phyloP scores from a whole-genome alignment of 1,140 invertebrate species.

The Choristoneura fumiferana region DNA sequence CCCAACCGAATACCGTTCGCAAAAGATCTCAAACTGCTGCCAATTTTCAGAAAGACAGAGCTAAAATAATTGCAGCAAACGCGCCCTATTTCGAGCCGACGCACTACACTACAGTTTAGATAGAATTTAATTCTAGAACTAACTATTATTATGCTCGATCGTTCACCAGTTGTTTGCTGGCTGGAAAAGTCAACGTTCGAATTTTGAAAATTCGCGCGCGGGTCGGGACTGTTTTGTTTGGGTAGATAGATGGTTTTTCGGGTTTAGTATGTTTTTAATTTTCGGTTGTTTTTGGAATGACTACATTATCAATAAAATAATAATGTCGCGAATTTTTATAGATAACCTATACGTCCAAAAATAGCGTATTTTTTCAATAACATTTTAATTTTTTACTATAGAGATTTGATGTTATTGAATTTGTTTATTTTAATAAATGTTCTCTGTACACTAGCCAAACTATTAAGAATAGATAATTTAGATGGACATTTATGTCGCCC shows the following conservation, averaged over 20 bases:
- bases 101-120: conserved; percentile 63
- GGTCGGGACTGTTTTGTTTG: neutral
- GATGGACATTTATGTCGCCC: neutral
- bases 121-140: conserved; percentile 70
- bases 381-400: too few species aligned
- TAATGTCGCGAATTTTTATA: too few species aligned
- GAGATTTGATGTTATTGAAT: too few species aligned
- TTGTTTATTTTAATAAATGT: too few species aligned
- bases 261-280: too few species aligned
- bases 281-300: too few species aligned
- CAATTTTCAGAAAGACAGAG: conserved; percentile 78
- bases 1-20: conserved; percentile 72
- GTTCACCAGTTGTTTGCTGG: conserved; percentile 21
- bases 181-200: conserved; percentile 8
- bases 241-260: too few species aligned
- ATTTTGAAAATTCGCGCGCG: neutral
- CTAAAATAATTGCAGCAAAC: conserved; percentile 76
- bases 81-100: conserved; percentile 72
- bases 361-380: too few species aligned
- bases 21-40: conserved; percentile 71
- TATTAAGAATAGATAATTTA: too few species aligned
- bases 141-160: conserved; percentile 50
- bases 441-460: too few species aligned
- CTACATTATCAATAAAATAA: too few species aligned
- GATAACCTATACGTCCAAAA: too few species aligned